phyloP scores from a whole-genome alignment of 2,888 invertebrate species.

The Heliconius sara region DNA sequence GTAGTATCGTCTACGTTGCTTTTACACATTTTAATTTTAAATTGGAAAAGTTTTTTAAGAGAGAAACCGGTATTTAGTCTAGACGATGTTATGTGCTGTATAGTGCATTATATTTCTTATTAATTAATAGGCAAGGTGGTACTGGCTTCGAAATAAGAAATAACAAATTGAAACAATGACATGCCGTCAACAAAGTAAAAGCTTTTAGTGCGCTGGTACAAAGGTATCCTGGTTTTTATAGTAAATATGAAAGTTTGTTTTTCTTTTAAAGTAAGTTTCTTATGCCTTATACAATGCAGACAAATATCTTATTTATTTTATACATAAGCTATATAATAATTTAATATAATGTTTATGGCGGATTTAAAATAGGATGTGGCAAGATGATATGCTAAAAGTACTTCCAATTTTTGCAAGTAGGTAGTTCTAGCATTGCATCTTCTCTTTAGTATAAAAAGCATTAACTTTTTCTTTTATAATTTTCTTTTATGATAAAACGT shows the following conservation, averaged over 20 bases:
- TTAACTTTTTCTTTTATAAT: too few species aligned
- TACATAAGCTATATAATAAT: too few species aligned
- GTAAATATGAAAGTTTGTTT: neutral
- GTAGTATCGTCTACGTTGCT: neutral
- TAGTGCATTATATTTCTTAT: neutral
- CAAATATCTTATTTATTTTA: too few species aligned
- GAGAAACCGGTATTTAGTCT: constrained; percentile 8
- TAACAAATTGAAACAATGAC: constrained; percentile 4
- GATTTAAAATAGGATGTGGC: too few species aligned
- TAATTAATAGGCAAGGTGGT: constrained; percentile 24
- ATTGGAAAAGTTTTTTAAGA: neutral
- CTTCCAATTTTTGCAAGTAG: too few species aligned
- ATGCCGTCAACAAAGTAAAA: constrained; percentile 11
- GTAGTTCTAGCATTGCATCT: too few species aligned
- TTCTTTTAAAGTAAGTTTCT: neutral
- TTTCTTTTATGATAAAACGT: too few species aligned
- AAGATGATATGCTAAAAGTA: too few species aligned
- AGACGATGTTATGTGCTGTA: constrained; percentile 1
- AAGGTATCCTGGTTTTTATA: constrained; percentile 15
- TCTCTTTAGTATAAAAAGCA: too few species aligned
- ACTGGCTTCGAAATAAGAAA: neutral
- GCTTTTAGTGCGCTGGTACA: constrained; percentile 29
- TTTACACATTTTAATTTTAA: neutral
- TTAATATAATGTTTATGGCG: too few species aligned
- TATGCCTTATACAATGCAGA: too few species aligned